phyloP scores from a whole-genome alignment of 2,113 vertebrate genomes.

The Seriola aureovittata region DNA sequence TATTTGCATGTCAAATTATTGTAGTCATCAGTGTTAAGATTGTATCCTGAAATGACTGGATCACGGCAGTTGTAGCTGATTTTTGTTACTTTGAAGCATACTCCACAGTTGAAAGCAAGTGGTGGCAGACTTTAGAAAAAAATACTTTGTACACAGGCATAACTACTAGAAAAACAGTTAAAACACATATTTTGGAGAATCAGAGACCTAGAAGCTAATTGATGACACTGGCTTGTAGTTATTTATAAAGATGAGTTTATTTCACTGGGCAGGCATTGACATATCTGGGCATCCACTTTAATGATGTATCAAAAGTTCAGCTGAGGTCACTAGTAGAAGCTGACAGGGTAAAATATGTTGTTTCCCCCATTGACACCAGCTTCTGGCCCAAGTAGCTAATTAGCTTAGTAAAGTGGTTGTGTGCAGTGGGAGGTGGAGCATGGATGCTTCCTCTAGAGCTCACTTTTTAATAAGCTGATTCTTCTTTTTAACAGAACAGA shows the following conservation, averaged over 20 bases:
- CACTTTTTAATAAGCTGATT: constrained; percentile 83
- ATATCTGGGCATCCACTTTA: constrained; percentile 49
- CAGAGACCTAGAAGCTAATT: constrained; percentile 46
- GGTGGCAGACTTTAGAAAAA: neutral
- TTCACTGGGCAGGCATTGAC: constrained; percentile 45
- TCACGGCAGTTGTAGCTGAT: constrained; percentile 18
- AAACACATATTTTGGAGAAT: constrained; percentile 13
- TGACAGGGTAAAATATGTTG: constrained; percentile 79
- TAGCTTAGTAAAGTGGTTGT: constrained; percentile 75
- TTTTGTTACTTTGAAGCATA: neutral
- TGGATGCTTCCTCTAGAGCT: constrained; percentile 69
- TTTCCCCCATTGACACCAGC: constrained; percentile 73
- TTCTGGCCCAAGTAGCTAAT: constrained; percentile 79
- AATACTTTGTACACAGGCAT: constrained; percentile 14
- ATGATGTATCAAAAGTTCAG: constrained; percentile 68
- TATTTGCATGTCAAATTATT: constrained; percentile 66
- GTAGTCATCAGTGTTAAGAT: constrained; percentile 40
- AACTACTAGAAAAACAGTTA: constrained; percentile 19
- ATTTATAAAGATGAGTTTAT: constrained; percentile 53
- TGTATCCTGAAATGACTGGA: constrained; percentile 37
- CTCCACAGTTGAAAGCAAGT: neutral
- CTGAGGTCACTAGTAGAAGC: constrained; percentile 64
- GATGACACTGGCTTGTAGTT: constrained; percentile 48
- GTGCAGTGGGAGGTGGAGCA: constrained; percentile 66
- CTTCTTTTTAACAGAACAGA: constrained; percentile 77